phyloP scores from a whole-genome alignment of 2,113 vertebrate genomes.

The Poeciliopsis occidentalis region DNA sequence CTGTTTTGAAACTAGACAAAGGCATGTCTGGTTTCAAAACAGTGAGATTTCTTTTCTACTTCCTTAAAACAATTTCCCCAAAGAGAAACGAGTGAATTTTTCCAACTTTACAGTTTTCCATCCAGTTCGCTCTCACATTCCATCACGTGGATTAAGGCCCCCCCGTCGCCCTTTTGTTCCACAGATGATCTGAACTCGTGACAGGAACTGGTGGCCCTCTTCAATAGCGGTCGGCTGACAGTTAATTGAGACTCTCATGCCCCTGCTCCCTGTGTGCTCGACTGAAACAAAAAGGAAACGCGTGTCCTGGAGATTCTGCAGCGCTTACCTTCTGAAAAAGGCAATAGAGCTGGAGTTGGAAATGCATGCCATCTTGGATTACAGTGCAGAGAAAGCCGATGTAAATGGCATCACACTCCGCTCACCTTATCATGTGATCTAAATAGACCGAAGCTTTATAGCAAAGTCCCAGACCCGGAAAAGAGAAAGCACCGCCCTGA shows the following conservation, averaged over 20 bases:
- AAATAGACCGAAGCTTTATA: constrained; percentile 42
- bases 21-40: too few species aligned
- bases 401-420: constrained; percentile 18
- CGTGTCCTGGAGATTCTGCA: background rate
- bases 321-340: constrained; percentile 38
- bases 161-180: background rate
- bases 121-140: background rate
- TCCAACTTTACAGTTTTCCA: background rate
- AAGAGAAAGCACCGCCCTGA: background rate
- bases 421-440: constrained; percentile 64
- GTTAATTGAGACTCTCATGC: background rate
- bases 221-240: background rate
- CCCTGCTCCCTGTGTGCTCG: background rate
- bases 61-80: background rate
- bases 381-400: constrained; percentile 27
- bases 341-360: constrained; percentile 19
- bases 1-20: background rate
- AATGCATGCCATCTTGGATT: constrained; percentile 25
- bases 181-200: constrained; percentile 4
- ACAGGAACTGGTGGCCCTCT: background rate
- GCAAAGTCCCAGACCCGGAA: background rate
- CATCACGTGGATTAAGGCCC: too few species aligned
- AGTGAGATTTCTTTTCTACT: background rate
- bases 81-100: background rate
- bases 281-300: too few species aligned